These are phyloP conservation scores for Chymomyza fuscimana DNA, from an alignment of 2,888 invertebrate genomes.

Conservation along the genomic window DNA sequence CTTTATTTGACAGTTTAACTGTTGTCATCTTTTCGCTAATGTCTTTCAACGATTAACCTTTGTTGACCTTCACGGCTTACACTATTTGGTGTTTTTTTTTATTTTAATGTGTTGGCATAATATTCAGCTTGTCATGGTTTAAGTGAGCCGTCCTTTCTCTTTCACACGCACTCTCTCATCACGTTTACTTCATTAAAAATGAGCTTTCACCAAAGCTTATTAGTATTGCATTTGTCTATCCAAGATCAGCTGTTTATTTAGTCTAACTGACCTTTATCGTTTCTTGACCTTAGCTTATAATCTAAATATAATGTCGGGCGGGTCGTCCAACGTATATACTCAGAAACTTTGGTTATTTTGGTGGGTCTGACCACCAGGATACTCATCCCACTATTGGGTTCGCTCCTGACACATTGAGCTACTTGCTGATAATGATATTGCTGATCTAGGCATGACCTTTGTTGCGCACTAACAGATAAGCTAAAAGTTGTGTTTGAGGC, in stretches of 20 bases:
- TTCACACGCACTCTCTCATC: not conserved
- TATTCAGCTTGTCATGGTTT: too few species aligned
- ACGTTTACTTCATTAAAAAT: not conserved
- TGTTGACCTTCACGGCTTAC: slow-evolving; percentile 44
- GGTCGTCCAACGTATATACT: too few species aligned
- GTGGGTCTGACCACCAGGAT: too few species aligned
- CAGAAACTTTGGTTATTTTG: too few species aligned
- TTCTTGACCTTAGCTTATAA: not conserved
- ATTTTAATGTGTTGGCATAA: not conserved
- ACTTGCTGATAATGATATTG: too few species aligned
- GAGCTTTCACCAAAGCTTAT: slow-evolving; percentile 3
- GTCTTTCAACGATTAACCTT: slow-evolving; percentile 48
- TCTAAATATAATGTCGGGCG: too few species aligned
- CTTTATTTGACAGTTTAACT: not conserved
- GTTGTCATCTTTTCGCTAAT: not conserved
- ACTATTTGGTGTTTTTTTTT: slow-evolving; percentile 8
- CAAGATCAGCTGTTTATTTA: slow-evolving; percentile 1
- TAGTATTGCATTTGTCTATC: not conserved
- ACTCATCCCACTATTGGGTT: too few species aligned
- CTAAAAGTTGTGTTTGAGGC: too few species aligned
- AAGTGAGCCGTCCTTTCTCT: too few species aligned
- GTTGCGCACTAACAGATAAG: too few species aligned
- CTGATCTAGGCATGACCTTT: too few species aligned
- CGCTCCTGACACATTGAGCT: too few species aligned
- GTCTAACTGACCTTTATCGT: not conserved